Conservation (phyloP, 2,113 vertebrate genomes). For the Tetrao urogallus region DNA sequence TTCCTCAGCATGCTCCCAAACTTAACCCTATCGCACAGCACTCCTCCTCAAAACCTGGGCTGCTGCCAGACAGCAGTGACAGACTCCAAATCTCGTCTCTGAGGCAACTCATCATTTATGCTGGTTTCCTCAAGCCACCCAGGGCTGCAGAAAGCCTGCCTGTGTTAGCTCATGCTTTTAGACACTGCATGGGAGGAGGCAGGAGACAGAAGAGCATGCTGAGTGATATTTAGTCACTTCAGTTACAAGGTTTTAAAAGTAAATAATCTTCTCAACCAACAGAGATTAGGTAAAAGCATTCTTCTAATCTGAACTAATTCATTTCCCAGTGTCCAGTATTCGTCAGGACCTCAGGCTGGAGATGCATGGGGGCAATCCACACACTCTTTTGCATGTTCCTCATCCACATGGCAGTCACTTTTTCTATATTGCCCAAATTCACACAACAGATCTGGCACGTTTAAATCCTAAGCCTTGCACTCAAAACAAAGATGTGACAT, state of each 20-base stretch:
- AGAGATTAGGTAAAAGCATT: neutral
- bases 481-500: neutral
- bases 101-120: neutral
- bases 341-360: neutral
- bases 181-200: neutral
- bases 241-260: neutral
- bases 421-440: neutral
- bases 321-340: neutral
- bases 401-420: neutral
- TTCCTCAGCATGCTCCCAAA: neutral
- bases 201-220: neutral
- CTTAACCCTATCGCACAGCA: fast-evolving
- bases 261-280: neutral
- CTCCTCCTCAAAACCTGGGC: slow-evolving; percentile 3
- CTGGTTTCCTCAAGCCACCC: neutral
- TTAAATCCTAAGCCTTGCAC: neutral
- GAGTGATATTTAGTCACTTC: neutral
- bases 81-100: slow-evolving; percentile 5
- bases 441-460: neutral
- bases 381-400: neutral
- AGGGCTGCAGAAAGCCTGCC: neutral
- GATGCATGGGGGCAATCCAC: neutral
- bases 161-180: neutral
- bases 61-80: neutral
- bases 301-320: neutral